Base-by-base conservation (phyloP, 2,888 invertebrate species). In the Diaphora mendica region DNA sequence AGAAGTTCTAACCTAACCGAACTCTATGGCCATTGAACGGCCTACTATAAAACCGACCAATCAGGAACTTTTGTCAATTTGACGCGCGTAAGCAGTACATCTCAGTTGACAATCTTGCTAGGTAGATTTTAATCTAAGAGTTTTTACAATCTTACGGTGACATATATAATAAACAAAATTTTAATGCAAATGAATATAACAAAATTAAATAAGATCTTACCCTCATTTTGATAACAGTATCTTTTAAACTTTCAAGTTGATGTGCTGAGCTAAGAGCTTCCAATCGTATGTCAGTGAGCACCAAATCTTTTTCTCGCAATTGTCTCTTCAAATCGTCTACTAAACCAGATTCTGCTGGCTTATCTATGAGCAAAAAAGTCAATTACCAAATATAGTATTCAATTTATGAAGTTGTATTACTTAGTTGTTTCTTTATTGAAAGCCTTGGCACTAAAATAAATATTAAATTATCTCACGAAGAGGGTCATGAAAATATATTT, bases 201-300 rank as follows among this genome's bases (percentile, higher is more conserved):
- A 23, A 55, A n/a, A 1, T 4, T 30, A 62, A 62, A 8, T 3
- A 30, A 48, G 23, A 48, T 62, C 96, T 92, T 94, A 98, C 98
- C 96, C 99, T 97, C 98, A 99, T 99, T 94, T 99, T 99, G 92
- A 98, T 98, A 89, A 99, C 99, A 70, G 99, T 99, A 90, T 99
- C 99, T 91, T 99, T 98, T 33, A 99, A 96, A 84, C 98, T 99
- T 92, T 99, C 99, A 73, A 99, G 96, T 92, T 99, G 99, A 92
- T 99, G 99, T 7, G 99, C 99, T 0, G 99, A 99, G 84, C 99
- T 99, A 51, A 99, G 96, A 13, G 99, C 99, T 93, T 99, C 99
- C 79, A 99, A 96, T 79, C 99, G 96, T 77, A 99, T 99, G 91
- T 99, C 99, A 3, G 99, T 99, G 81, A 99, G 96, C 77, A 99